Evolutionary conservation across 2,797 vertebrate species (phyloP).

Genomic region (Alectoris magna): DNA sequence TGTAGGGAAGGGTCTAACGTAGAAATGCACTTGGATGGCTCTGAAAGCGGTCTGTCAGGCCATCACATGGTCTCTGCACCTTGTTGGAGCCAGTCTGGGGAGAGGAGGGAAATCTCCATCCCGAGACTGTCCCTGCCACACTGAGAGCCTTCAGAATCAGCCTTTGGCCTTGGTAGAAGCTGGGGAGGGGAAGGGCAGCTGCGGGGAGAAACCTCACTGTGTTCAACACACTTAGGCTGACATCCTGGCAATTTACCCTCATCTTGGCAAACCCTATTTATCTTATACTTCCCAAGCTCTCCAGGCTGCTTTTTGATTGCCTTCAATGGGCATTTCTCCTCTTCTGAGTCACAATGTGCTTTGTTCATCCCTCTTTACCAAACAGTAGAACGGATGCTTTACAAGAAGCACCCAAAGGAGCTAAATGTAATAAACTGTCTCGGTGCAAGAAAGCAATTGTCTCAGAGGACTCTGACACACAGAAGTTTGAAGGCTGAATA

Average conservation of each 20-base stretch:
- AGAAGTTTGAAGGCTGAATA: background rate
- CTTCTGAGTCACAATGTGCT: background rate
- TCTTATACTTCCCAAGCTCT: background rate
- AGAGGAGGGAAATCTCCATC: background rate
- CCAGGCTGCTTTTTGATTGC: background rate
- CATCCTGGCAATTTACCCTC: accelerated
- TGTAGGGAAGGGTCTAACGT: background rate
- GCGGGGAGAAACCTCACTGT: background rate
- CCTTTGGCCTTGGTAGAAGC: background rate
- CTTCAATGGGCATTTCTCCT: background rate
- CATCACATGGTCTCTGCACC: background rate
- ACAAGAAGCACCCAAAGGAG: background rate
- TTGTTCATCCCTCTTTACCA: background rate
- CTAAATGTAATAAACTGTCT: background rate
- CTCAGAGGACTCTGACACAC: background rate
- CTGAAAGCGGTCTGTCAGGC: constrained; percentile 5
- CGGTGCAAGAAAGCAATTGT: background rate
- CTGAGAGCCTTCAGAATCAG: background rate
- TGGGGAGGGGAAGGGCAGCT: accelerated
- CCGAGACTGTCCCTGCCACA: background rate
- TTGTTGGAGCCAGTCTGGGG: background rate
- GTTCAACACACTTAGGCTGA: background rate
- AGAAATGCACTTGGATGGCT: background rate
- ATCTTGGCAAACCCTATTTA: background rate
- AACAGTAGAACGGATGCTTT: background rate